Base-by-base conservation (phyloP, 2,113 vertebrate genomes). In the Anthoscopus minutus region DNA sequence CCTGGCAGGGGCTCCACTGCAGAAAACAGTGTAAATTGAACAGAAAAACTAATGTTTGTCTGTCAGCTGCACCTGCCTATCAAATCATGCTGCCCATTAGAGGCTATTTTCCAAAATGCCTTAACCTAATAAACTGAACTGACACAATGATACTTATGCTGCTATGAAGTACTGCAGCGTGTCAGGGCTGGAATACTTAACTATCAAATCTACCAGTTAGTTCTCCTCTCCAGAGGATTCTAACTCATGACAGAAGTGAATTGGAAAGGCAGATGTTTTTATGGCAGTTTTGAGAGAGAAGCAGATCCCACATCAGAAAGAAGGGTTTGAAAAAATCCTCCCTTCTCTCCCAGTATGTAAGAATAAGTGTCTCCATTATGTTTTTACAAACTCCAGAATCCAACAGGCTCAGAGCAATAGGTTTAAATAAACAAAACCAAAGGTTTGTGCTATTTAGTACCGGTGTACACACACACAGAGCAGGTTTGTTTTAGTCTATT, bases 401-500 rank as follows among this genome's bases (percentile, higher is more conserved):
- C 76, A 86, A 67, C 24, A 86, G 81, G 45, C 81, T 73, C 54
- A 86, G 85, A 92, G 87, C 81, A 93, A 78, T 88, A 74, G 51
- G 69, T 81, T 86, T 95, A 88, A 89, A 93, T 87, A 95, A 89
- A 92, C 74, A 91, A 91, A 80, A 65, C 10, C n/a, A 77, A 69
- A 56, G 37, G 81, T 74, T 85, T 76, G 47, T 56, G 48, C 53
- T 57, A 61, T 93, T 88, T 61, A 38, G 51, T 44, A 24, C 57
- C 15, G 1, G 56, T 14, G 22, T 64, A 74, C 53, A 76, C 44
- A 83, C 56, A 64, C 3, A 66, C 0, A 81, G 47, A 92, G 28
- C 60, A 86, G 76, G 88, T 90, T 93, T 95, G 85, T 21, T 96
- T 97, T 91, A 94, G 88, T 93, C 93, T 96, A 83, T 93, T 94